These are phyloP conservation scores for Cyrtonyx montezumae DNA, from an alignment of 2,113 vertebrate genomes.

Conservation along the genomic window DNA sequence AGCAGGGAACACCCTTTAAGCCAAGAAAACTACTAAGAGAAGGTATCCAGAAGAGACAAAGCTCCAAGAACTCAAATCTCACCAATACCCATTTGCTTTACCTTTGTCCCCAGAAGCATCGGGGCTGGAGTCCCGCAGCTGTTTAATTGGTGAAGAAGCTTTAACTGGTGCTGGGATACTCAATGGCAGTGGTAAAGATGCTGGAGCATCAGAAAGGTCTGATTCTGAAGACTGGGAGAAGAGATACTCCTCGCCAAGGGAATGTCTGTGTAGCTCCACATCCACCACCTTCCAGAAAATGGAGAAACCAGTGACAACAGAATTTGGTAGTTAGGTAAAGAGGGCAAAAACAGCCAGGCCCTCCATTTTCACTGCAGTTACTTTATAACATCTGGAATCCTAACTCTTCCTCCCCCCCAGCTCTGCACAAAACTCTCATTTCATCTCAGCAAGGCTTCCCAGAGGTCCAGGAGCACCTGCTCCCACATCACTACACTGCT, in stretches of 20 bases:
- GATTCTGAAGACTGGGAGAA: conserved; percentile 79
- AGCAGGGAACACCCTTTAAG: neutral
- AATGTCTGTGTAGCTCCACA: conserved; percentile 93
- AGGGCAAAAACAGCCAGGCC: neutral
- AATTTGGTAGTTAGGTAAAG: neutral
- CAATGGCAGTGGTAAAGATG: conserved; percentile 72
- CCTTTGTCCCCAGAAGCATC: conserved; percentile 86
- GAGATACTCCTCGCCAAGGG: conserved; percentile 88
- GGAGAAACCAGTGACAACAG: neutral
- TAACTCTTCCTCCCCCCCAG: neutral
- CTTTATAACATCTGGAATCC: neutral
- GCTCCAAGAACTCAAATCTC: neutral
- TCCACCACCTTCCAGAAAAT: conserved; percentile 89
- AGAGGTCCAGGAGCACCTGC: neutral
- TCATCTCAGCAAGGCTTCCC: neutral
- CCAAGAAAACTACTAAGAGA: neutral
- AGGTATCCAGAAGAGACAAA: neutral
- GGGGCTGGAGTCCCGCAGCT: conserved; percentile 75
- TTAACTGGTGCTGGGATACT: conserved; percentile 78
- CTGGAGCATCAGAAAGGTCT: conserved; percentile 74
- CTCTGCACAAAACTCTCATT: neutral
- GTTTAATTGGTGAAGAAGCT: conserved; percentile 82
- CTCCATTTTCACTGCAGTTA: neutral
- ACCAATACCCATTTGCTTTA: conserved; percentile 40
- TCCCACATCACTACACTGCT: neutral